These are phyloP conservation scores for Micromys minutus DNA, from an alignment of 2,113 vertebrate species.

Conservation along the genomic window DNA sequence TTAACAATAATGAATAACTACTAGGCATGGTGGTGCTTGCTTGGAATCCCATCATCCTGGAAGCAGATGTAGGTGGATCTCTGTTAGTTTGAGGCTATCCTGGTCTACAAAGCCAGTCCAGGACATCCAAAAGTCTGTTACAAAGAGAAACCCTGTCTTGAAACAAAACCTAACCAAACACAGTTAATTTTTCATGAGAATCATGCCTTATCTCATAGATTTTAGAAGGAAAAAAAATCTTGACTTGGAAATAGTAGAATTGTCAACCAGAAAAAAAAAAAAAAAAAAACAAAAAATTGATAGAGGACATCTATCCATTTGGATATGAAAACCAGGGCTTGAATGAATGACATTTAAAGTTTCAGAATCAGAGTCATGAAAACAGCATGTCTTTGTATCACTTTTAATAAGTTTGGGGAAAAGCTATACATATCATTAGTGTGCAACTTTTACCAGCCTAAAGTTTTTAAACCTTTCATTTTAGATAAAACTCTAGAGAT, in stretches of 20 bases:
- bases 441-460: background rate
- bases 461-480: background rate
- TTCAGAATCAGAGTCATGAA: background rate
- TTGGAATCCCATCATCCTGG: too few relatives aligned
- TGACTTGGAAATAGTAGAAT: background rate
- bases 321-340: background rate
- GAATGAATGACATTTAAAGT: background rate
- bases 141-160: background rate
- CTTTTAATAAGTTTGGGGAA: background rate
- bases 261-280: too few relatives aligned
- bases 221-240: background rate
- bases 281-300: background rate
- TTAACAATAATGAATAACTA: background rate
- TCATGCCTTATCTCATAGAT: background rate
- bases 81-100: too few relatives aligned
- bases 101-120: too few relatives aligned
- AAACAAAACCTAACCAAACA: background rate
- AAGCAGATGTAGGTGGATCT: too few relatives aligned
- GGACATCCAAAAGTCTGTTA: too few relatives aligned
- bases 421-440: background rate
- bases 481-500: background rate
- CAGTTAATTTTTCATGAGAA: slow-evolving; percentile 18
- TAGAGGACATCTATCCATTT: background rate
- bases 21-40: too few relatives aligned
- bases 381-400: background rate